These are phyloP conservation scores for Drosophila mimica DNA, from an alignment of 2,888 invertebrate genomes.

Conservation along the genomic window DNA sequence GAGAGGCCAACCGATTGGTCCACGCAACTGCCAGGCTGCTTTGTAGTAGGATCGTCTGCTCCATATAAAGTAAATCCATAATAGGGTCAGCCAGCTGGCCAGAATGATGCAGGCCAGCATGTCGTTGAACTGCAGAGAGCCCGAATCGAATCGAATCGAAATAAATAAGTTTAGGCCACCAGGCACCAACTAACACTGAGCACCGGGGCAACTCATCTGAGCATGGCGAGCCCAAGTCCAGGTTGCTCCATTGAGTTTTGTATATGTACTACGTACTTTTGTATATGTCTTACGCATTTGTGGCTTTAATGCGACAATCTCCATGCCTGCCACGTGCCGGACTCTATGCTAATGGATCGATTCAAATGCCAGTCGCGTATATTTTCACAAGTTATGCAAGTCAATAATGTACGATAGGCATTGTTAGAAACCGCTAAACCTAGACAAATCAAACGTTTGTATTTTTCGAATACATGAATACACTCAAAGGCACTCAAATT, in stretches of 20 bases:
- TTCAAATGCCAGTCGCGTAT: conserved; percentile 58
- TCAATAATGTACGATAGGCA: conserved; percentile 50
- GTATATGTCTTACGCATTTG: conserved; percentile 65
- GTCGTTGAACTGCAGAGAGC: conserved; percentile 56
- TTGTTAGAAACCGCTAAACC: conserved; percentile 30
- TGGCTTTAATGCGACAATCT: conserved; percentile 49
- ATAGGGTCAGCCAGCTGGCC: conserved; percentile 48
- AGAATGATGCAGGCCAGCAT: conserved; percentile 69
- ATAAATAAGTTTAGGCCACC: conserved; percentile 27
- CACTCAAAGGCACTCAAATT: conserved; percentile 6
- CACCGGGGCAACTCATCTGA: neutral
- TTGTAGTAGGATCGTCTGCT: conserved; percentile 78
- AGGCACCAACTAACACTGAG: conserved; percentile 56
- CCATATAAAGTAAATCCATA: conserved; percentile 81
- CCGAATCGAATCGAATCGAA: conserved; percentile 20
- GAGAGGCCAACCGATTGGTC: conserved; percentile 82
- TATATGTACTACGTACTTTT: conserved; percentile 57
- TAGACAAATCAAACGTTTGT: neutral
- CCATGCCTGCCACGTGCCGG: conserved; percentile 56
- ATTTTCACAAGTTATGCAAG: conserved; percentile 43
- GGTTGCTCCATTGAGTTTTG: conserved; percentile 59
- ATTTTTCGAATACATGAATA: neutral
- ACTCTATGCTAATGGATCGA: conserved; percentile 38
- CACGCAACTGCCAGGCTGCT: conserved; percentile 77
- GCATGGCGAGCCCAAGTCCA: neutral